Percentiles rank a stretch among this genome's conserved stretches.
Conservation (phyloP, 2,888 invertebrate species). For the Auanema freiburgensis region DNA sequence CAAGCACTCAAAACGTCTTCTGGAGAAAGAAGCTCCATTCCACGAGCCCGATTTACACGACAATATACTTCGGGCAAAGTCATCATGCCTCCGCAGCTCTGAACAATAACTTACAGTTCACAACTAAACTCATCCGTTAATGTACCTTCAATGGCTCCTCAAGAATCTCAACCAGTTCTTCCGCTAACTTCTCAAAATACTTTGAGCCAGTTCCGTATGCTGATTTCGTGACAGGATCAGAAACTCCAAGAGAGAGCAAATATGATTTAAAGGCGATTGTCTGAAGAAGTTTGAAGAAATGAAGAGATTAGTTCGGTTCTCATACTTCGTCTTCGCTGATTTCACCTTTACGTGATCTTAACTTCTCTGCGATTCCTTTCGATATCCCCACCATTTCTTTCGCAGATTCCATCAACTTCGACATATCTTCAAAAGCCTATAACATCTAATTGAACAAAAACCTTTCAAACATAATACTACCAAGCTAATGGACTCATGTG, state of each 20-base stretch:
- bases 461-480: conserved; percentile 22
- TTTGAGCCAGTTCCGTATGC: conserved; percentile 81
- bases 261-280: conserved; percentile 93
- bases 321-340: conserved; percentile 84
- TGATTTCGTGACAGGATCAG: conserved; percentile 93
- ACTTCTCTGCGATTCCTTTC: conserved; percentile 86
- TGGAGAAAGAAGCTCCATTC: conserved; percentile 90
- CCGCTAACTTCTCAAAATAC: conserved; percentile 82
- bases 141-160: conserved; percentile 78
- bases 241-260: conserved; percentile 91
- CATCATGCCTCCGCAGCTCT: conserved; percentile 94
- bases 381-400: conserved; percentile 94
- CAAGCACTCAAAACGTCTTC: conserved; percentile 94
- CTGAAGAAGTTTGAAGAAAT: conserved; percentile 66
- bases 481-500: conserved; percentile 84
- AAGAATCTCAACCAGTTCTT: conserved; percentile 82
- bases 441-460: conserved; percentile 8
- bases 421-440: conserved; percentile 89
- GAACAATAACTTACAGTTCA: conserved; percentile 15
- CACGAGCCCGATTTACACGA: conserved; percentile 91
- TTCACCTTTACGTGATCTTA: conserved; percentile 89
- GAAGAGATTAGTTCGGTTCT: background rate
- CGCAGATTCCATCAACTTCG: conserved; percentile 89
- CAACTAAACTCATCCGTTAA: background rate
- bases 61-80: conserved; percentile 94